These are phyloP conservation scores for Sciaenops ocellatus DNA, from an alignment of 2,797 vertebrate species.

Conservation along the genomic window DNA sequence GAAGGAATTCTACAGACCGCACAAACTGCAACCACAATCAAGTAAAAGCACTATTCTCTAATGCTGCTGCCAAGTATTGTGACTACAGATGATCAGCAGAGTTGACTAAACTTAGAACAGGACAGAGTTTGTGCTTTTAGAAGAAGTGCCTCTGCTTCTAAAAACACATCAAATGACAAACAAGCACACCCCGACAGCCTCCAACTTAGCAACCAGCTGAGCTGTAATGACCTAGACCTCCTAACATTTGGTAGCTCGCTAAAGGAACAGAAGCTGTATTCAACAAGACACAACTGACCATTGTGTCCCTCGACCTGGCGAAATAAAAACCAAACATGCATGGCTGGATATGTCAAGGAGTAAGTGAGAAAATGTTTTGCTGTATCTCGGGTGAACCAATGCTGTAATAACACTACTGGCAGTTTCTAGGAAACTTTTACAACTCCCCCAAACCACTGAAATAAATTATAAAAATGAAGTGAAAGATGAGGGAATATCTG, in stretches of 20 bases:
- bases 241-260: neutral
- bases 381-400: neutral
- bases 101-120: neutral
- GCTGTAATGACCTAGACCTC: too few species aligned
- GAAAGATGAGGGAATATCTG: neutral
- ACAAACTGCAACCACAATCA: neutral
- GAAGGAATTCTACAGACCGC: neutral
- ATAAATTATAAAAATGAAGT: neutral
- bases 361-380: neutral
- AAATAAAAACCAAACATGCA: constrained; percentile 11
- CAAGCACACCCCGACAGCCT: neutral
- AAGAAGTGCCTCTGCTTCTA: neutral
- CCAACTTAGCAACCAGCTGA: neutral
- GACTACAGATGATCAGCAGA: neutral
- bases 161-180: neutral
- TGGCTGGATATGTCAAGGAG: neutral
- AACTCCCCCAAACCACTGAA: neutral
- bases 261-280: neutral
- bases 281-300: neutral
- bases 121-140: neutral
- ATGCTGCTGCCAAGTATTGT: neutral
- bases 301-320: too few species aligned
- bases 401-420: neutral
- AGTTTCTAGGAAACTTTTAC: neutral
- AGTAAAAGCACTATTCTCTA: neutral